Percentiles rank a stretch among this genome's conserved stretches.
Conservation (phyloP, 1,140 invertebrate genomes). For the Theocolax elegans region DNA sequence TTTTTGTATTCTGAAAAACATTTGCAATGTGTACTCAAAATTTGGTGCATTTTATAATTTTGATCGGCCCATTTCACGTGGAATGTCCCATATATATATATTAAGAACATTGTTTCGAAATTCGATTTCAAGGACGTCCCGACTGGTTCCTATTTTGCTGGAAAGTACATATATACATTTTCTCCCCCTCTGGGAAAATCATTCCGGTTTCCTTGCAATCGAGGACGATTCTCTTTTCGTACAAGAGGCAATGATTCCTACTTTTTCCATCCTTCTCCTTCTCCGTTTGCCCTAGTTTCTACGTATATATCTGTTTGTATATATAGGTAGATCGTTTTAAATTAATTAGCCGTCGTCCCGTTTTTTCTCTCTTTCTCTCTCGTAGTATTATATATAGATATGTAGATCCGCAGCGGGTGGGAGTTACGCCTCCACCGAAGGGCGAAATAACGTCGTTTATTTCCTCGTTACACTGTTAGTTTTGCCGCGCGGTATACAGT, state of each 20-base stretch:
- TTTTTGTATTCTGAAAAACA: no score
- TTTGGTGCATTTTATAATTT: no score
- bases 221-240: neutral
- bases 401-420: no score
- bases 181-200: constrained; percentile 16
- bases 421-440: neutral
- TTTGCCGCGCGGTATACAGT: neutral
- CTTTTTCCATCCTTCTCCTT: neutral
- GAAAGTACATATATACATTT: constrained; percentile 7
- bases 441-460: constrained; percentile 1
- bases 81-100: no score
- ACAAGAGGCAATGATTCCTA: neutral
- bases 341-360: neutral
- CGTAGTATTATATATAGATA: no score
- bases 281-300: neutral
- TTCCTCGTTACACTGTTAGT: neutral
- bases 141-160: neutral
- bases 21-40: no score
- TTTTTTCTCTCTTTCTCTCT: no score
- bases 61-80: no score
- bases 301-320: no score
- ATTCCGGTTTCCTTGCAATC: neutral
- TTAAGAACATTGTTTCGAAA: constrained; percentile 49
- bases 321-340: neutral
- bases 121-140: constrained; percentile 49